A percentile compares a stretch with the other conserved stretches of the same genome.
These are phyloP conservation scores for Chloebia gouldiae DNA, from an alignment of 2,113 vertebrate genomes.

Conservation along the genomic window DNA sequence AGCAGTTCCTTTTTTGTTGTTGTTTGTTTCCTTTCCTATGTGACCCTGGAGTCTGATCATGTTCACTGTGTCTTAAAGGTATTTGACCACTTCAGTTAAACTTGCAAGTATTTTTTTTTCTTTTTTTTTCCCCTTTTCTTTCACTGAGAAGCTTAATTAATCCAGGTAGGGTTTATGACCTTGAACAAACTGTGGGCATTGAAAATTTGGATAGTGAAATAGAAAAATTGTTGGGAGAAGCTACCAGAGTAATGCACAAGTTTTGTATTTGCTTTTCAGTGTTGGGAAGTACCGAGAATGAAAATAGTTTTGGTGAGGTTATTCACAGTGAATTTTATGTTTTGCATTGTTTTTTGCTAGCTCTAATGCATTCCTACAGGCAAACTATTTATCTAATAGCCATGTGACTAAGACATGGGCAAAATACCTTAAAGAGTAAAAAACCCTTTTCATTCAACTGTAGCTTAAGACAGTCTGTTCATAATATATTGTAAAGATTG, in stretches of 20 bases:
- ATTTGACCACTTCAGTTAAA: slow-evolving; percentile 48
- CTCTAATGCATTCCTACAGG: not conserved
- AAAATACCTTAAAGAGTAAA: not conserved
- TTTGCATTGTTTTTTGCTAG: slow-evolving; percentile 12
- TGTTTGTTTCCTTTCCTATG: slow-evolving; percentile 41
- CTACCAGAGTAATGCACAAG: slow-evolving; percentile 26
- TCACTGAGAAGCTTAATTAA: slow-evolving; percentile 56
- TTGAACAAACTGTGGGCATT: slow-evolving; percentile 63
- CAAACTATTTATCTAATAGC: not conserved
- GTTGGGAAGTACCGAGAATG: not conserved
- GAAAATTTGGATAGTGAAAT: slow-evolving; percentile 64
- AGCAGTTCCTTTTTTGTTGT: slow-evolving; percentile 25
- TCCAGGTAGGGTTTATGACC: slow-evolving; percentile 67
- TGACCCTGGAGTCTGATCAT: slow-evolving; percentile 23
- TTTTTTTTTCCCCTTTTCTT: not conserved
- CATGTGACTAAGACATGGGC: not conserved
- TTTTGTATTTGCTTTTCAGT: slow-evolving; percentile 12
- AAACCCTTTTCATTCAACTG: not conserved
- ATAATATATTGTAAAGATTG: not conserved
- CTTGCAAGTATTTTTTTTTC: not conserved
- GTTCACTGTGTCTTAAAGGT: slow-evolving; percentile 24
- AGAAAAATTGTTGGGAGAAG: slow-evolving; percentile 63
- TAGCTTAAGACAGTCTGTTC: not conserved
- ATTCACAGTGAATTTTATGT: not conserved
- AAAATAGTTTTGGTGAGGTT: not conserved